Percentiles rank a stretch among this genome's conserved stretches.
phyloP scores from a whole-genome alignment of 2,888 invertebrate genomes.

The Stenodera caucasica region DNA sequence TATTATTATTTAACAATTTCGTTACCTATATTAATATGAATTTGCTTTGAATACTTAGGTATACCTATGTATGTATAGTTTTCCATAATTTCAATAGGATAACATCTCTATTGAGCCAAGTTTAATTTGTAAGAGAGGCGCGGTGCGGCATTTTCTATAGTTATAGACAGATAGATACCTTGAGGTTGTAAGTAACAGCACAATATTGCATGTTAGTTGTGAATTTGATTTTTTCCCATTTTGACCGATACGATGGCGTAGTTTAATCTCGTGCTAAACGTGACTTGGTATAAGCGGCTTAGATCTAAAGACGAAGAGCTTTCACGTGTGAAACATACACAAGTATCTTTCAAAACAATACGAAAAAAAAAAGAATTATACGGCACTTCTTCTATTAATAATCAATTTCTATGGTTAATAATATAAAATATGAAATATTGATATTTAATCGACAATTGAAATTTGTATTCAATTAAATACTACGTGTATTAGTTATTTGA shows the following conservation, averaged over 20 bases:
- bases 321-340: conserved; percentile 20
- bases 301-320: conserved; percentile 15
- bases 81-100: background rate
- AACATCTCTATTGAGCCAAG: conserved; percentile 1
- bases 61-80: background rate
- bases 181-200: conserved; percentile 6
- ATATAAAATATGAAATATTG: conserved; percentile 8
- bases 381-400: background rate
- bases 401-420: conserved; percentile 8
- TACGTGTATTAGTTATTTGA: background rate
- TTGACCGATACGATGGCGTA: background rate
- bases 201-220: conserved; percentile 21
- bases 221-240: conserved; percentile 19
- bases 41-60: background rate
- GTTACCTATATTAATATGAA: background rate
- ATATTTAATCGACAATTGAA: conserved; percentile 19
- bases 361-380: background rate
- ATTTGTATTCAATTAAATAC: conserved; percentile 24
- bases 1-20: background rate
- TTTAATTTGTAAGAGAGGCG: conserved; percentile 1
- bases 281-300: conserved; percentile 23
- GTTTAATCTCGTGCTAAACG: conserved; percentile 25
- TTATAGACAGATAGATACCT: conserved; percentile 2
- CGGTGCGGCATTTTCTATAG: background rate
- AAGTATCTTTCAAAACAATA: conserved; percentile 11